Evolutionary conservation across 2,797 vertebrate genomes (phyloP).

Genomic region (Notoglanidium macrostoma): DNA sequence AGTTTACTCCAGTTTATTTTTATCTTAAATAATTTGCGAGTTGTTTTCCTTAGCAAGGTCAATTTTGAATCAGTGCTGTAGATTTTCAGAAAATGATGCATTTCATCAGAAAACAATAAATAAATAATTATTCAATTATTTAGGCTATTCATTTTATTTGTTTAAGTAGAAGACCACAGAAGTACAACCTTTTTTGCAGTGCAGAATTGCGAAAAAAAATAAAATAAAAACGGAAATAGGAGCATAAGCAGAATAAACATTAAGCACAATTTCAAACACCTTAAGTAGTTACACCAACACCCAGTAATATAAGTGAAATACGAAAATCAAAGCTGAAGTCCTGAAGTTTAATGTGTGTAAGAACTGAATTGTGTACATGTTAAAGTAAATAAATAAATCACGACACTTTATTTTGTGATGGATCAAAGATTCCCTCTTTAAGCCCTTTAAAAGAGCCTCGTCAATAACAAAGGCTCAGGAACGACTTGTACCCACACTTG

Average conservation of each 20-base stretch:
- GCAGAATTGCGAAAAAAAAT: background rate
- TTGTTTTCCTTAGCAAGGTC: background rate
- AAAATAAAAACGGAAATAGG: background rate
- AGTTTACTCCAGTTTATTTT: background rate
- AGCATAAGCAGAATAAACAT: background rate
- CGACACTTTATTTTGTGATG: background rate
- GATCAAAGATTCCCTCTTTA: conserved; percentile 14
- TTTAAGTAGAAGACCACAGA: background rate
- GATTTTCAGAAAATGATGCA: background rate
- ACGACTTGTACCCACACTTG: conserved; percentile 65
- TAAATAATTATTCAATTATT: too few relatives aligned
- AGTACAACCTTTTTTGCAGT: too few relatives aligned
- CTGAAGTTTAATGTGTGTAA: background rate
- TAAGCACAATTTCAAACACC: background rate
- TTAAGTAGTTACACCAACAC: background rate
- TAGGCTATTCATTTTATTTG: background rate
- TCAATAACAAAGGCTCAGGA: conserved; percentile 68
- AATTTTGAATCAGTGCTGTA: background rate
- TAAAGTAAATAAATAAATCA: background rate
- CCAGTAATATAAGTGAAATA: too few relatives aligned
- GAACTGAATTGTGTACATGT: background rate
- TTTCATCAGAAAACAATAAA: background rate
- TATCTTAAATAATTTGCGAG: background rate
- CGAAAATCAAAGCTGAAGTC: background rate
- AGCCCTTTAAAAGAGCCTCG: conserved; percentile 1